Evolutionary conservation across 37 sponge, comb jelly and placozoan genomes (phyloP).

Genomic region (Agelas oroides): DNA sequence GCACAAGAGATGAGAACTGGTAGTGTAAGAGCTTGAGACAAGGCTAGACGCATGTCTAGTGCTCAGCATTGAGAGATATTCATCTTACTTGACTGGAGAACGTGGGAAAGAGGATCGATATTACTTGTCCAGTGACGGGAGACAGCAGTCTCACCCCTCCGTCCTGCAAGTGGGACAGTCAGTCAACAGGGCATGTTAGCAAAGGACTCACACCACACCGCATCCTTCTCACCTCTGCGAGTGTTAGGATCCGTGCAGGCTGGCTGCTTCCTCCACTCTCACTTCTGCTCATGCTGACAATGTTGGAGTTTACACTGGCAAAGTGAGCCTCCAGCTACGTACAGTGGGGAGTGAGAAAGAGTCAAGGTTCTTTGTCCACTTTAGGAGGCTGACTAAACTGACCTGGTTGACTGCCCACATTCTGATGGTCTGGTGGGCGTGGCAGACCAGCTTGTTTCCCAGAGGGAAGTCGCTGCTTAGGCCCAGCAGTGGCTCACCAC

Average conservation of each 20-base stretch:
- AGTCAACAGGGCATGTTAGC: neutral
- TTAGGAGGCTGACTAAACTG: neutral
- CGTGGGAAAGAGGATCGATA: slow-evolving; percentile 64
- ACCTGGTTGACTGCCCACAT: slow-evolving; percentile 41
- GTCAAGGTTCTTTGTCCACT: neutral
- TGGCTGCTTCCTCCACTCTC: no score
- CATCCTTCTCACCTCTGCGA: slow-evolving; percentile 50
- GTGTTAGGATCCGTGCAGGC: slow-evolving; percentile 36
- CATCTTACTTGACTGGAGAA: slow-evolving; percentile 49
- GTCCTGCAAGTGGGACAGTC: slow-evolving; percentile 54
- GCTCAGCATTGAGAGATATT: no score
- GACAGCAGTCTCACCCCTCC: slow-evolving; percentile 72
- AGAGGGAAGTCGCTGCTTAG: slow-evolving; percentile 27
- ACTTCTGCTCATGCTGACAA: slow-evolving; percentile 11
- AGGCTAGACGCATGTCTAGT: no score
- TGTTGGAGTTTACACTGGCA: slow-evolving; percentile 39
- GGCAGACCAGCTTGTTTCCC: slow-evolving; percentile 36
- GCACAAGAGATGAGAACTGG: no score
- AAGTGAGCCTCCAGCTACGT: slow-evolving; percentile 67
- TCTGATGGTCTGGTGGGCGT: slow-evolving; percentile 31
- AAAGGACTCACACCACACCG: no score
- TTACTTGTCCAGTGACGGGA: slow-evolving; percentile 55
- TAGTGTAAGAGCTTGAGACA: no score
- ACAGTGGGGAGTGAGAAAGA: neutral
- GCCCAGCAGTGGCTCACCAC: slow-evolving; percentile 43